These are phyloP conservation scores for Halcyon senegalensis DNA, from an alignment of 2,113 vertebrate genomes.

Conservation along the genomic window DNA sequence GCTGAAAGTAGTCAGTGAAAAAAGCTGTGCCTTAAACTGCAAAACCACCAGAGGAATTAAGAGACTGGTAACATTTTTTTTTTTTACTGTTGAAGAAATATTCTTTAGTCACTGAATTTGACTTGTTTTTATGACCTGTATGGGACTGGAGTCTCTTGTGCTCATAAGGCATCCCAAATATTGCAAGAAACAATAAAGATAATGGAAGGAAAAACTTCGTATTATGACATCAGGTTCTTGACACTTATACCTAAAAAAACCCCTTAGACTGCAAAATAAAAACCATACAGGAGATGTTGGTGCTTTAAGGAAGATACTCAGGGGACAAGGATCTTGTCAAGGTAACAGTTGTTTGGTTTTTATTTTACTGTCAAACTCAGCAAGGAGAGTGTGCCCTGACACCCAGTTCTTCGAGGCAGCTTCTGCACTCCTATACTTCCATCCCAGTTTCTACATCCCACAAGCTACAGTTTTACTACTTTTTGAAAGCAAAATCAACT, in stretches of 20 bases:
- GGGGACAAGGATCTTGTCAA: not conserved
- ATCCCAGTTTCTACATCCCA: not conserved
- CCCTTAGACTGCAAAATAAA: not conserved
- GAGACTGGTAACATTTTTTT: not conserved
- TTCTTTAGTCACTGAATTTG: not conserved
- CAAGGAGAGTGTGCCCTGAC: not conserved
- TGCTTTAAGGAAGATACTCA: not conserved
- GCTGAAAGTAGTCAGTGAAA: not conserved
- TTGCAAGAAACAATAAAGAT: conserved; percentile 14
- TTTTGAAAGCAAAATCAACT: not conserved
- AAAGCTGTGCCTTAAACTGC: not conserved
- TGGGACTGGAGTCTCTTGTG: not conserved
- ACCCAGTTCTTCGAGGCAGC: not conserved
- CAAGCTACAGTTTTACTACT: not conserved
- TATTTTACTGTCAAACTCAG: rapidly evolving
- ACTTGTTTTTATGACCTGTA: not conserved
- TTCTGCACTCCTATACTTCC: not conserved
- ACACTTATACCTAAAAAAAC: not conserved
- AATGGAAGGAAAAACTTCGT: not conserved
- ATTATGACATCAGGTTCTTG: not conserved
- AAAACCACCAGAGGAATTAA: not conserved
- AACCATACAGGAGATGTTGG: not conserved
- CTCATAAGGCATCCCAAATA: not conserved
- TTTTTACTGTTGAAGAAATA: not conserved
- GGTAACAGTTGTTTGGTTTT: not conserved